Base-by-base conservation (phyloP, 2,113 vertebrate species). In the Egretta garzetta region DNA sequence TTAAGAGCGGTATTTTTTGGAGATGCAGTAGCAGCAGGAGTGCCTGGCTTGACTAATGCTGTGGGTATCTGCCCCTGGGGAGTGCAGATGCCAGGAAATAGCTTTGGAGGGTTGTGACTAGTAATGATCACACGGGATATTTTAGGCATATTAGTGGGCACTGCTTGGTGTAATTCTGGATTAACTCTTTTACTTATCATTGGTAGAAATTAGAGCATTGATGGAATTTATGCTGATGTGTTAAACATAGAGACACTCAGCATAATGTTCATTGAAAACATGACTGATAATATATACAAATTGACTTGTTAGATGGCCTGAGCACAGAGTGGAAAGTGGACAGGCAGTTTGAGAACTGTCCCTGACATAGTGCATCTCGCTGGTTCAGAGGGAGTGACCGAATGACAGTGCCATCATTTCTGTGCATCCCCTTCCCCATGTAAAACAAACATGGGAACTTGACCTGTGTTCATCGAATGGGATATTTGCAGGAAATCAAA, bases 81-180 rank as follows among this genome's bases (percentile, higher is more conserved):
- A 97, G 90, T 33, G 64, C 90, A 95, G 95, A 90, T 97, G 95
- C 96, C 95, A 94, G 96, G 95, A 96, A 97, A 95, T 71, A 93
- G 95, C 93, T 96, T 47, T 86, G 90, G 74, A 88, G 77, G 87
- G 85, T 16, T 94, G 80, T 82, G 85, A 96, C 93, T 96, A 92
- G 89, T 94, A 95, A 94, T 71, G 96, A 97, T 94, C 93, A 94
- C n/a, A 43, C 58, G 73, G 76, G 90, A 94, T 97, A 95, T 97
- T 96, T 97, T 92, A 93, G 93, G 95, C 88, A 55, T 92, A 86
- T 83, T 91, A 87, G 91, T 58, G 74, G 92, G 95, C 88, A 92
- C 81, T 66, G 92, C 63, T 96, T 72, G 43, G 67, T 45, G 32
- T 94, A 80, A 86, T 90, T 94, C 88, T 80, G 59, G 86, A 92